phyloP scores from a whole-genome alignment of 2,113 vertebrate species.

The Excalfactoria chinensis region DNA sequence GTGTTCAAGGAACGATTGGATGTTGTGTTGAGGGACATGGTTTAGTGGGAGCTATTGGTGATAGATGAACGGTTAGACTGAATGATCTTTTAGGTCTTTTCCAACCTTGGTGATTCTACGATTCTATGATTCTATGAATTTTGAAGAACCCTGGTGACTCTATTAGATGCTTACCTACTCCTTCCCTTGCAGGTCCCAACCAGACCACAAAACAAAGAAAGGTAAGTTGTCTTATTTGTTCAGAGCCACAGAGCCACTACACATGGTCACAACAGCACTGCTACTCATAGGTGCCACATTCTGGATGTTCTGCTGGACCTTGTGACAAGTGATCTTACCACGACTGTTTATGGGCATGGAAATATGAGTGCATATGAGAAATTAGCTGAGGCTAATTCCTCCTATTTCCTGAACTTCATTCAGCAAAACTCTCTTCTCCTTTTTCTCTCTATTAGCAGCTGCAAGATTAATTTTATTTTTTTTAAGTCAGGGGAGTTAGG shows the following conservation, averaged over 20 bases:
- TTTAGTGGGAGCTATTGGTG: no score
- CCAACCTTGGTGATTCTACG: no score
- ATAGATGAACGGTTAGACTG: no score
- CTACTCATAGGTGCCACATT: background rate
- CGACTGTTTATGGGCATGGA: background rate
- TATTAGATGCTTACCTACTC: background rate
- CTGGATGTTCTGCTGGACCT: background rate
- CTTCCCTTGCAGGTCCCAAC: background rate
- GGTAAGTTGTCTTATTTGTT: background rate
- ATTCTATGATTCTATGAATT: background rate
- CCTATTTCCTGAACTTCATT: background rate
- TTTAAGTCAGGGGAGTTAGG: conserved; percentile 48
- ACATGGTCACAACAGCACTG: no score
- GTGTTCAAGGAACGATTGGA: no score
- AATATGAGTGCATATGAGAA: background rate
- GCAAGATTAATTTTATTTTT: conserved; percentile 20
- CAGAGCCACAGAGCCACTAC: no score
- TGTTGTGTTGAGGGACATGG: no score
- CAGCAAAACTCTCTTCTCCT: background rate
- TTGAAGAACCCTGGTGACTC: background rate
- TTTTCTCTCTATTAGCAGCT: conserved; percentile 48
- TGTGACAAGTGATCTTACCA: background rate
- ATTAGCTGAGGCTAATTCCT: background rate
- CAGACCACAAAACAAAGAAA: background rate
- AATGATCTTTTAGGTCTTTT: no score